phyloP scores from a whole-genome alignment of 2,113 vertebrate species.

The Lagopus leucura region DNA sequence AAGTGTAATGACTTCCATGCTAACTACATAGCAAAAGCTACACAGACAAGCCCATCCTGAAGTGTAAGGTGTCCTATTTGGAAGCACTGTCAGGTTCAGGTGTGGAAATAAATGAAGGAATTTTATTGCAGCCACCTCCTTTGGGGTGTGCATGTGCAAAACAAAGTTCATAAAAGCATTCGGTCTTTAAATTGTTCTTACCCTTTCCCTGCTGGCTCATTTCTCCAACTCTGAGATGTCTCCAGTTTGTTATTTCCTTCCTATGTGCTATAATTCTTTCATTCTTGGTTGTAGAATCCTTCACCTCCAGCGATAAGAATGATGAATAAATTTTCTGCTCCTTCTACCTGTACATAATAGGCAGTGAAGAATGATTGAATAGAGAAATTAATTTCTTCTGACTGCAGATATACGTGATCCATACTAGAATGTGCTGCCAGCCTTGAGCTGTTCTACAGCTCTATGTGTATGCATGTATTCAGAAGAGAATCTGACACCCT shows the following conservation, averaged over 20 bases:
- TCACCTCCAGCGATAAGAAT: neutral
- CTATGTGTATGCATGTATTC: neutral
- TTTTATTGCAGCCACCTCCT: neutral
- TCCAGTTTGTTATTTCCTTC: neutral
- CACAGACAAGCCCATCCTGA: neutral
- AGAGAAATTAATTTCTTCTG: neutral
- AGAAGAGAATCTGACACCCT: neutral
- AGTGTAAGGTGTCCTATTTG: neutral
- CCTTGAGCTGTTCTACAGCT: neutral
- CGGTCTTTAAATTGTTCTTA: neutral
- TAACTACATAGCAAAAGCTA: neutral
- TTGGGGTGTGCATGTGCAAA: neutral
- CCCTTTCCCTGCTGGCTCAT: neutral
- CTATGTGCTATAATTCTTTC: neutral
- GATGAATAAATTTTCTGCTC: neutral
- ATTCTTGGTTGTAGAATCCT: neutral
- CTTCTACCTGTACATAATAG: neutral
- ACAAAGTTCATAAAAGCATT: neutral
- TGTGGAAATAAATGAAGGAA: neutral
- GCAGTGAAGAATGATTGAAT: neutral
- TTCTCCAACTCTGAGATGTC: neutral
- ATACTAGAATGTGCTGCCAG: neutral
- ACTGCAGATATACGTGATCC: neutral
- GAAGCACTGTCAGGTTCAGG: neutral
- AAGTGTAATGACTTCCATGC: neutral